phyloP scores from a whole-genome alignment of 2,797 vertebrate species.

The Synaphobranchus kaupii region DNA sequence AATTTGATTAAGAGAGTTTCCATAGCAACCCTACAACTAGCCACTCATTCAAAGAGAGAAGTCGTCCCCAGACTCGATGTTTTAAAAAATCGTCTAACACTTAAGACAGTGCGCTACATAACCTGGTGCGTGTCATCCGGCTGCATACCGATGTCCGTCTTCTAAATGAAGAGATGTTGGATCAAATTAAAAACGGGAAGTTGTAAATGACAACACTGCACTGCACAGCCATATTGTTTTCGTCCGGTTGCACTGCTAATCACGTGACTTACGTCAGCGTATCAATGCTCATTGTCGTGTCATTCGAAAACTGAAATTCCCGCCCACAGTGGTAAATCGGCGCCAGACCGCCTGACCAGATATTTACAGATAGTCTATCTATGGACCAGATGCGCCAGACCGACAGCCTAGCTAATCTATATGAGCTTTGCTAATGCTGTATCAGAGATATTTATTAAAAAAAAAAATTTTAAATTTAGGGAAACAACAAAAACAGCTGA shows the following conservation, averaged over 20 bases:
- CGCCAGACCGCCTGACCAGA: too few species aligned
- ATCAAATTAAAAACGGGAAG: slow-evolving; percentile 2
- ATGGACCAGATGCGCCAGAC: too few species aligned
- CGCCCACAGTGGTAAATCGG: not conserved
- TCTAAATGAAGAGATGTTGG: not conserved
- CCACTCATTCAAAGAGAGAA: not conserved
- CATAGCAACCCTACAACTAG: slow-evolving; percentile 33
- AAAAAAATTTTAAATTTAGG: too few species aligned
- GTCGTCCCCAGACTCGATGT: not conserved
- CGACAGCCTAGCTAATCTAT: too few species aligned
- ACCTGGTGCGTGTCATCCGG: not conserved
- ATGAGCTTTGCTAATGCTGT: too few species aligned
- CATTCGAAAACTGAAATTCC: not conserved
- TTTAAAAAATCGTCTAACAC: not conserved
- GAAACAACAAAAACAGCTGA: too few species aligned
- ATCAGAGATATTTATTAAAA: too few species aligned
- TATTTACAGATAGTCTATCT: too few species aligned
- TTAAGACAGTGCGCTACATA: not conserved
- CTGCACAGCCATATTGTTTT: not conserved
- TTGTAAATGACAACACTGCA: not conserved
- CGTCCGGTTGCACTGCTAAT: not conserved
- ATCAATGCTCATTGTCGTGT: not conserved
- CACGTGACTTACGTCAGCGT: not conserved
- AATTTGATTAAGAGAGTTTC: slow-evolving; percentile 33
- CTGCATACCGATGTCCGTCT: not conserved